Percentiles rank a stretch among this genome's conserved stretches.
These are phyloP conservation scores for Cydia splendana DNA, from an alignment of 1,140 invertebrate species.

Conservation along the genomic window DNA sequence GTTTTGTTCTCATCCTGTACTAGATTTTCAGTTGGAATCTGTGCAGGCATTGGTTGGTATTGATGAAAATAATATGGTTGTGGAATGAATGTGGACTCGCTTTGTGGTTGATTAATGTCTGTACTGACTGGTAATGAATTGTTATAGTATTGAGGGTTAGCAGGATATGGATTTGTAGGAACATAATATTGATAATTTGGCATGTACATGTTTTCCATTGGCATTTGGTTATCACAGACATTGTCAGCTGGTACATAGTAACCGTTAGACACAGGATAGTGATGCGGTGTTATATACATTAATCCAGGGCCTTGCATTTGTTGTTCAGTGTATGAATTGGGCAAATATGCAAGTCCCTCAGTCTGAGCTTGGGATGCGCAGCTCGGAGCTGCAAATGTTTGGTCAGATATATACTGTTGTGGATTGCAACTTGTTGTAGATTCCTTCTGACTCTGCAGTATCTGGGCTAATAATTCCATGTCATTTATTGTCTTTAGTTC, in stretches of 20 bases:
- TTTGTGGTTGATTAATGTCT: conserved; percentile 50
- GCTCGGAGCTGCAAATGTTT: conserved; percentile 51
- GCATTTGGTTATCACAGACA: conserved; percentile 57
- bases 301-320: conserved; percentile 57
- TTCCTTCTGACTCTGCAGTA: conserved; percentile 72
- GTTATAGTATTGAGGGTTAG: conserved; percentile 54
- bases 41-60: conserved; percentile 59
- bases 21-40: conserved; percentile 45
- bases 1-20: conserved; percentile 59
- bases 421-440: conserved; percentile 53
- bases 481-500: conserved; percentile 95
- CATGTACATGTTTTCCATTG: conserved; percentile 61
- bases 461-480: conserved; percentile 91
- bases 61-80: conserved; percentile 70
- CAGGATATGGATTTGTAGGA: conserved; percentile 54
- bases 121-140: conserved; percentile 50
- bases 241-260: conserved; percentile 62
- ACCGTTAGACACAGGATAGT: conserved; percentile 62
- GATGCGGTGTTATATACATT: conserved; percentile 61
- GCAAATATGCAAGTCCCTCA: conserved; percentile 60
- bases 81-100: conserved; percentile 58
- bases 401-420: conserved; percentile 52
- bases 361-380: conserved; percentile 67
- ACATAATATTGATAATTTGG: conserved; percentile 72
- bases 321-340: conserved; percentile 63